These are phyloP conservation scores for Pygoscelis adeliae DNA, from an alignment of 2,113 vertebrate genomes.

Conservation along the genomic window DNA sequence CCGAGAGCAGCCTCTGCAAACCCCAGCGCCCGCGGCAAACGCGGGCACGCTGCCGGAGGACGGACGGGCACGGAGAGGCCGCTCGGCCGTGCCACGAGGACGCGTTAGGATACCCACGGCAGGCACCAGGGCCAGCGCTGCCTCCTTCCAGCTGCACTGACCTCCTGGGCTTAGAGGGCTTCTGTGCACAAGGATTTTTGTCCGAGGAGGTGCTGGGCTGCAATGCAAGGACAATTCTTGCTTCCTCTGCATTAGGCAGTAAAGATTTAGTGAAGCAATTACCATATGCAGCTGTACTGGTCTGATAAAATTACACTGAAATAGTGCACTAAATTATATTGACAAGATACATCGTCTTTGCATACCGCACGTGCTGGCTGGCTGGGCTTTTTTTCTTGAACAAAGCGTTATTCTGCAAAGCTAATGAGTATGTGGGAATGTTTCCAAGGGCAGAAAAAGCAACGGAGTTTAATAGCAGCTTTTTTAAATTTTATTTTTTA, in stretches of 20 bases:
- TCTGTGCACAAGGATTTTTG: neutral
- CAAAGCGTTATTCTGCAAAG: conserved; percentile 24
- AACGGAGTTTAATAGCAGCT: neutral
- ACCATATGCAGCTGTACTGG: neutral
- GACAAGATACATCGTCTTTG: neutral
- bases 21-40: neutral
- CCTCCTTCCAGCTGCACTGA: neutral
- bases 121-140: neutral
- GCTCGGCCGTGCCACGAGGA: neutral
- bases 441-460: conserved; percentile 11
- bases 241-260: neutral
- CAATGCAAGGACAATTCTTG: neutral
- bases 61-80: neutral
- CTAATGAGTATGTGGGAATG: neutral
- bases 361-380: neutral
- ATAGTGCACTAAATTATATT: neutral
- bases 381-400: neutral
- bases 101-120: neutral
- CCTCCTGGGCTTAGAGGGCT: neutral
- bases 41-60: neutral
- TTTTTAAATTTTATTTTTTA: neutral
- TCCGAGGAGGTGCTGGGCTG: neutral
- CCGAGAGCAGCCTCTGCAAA: conserved; percentile 33
- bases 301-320: neutral
- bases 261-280: neutral